Conservation (phyloP, 2,888 invertebrate genomes). For the Philaethria dido region DNA sequence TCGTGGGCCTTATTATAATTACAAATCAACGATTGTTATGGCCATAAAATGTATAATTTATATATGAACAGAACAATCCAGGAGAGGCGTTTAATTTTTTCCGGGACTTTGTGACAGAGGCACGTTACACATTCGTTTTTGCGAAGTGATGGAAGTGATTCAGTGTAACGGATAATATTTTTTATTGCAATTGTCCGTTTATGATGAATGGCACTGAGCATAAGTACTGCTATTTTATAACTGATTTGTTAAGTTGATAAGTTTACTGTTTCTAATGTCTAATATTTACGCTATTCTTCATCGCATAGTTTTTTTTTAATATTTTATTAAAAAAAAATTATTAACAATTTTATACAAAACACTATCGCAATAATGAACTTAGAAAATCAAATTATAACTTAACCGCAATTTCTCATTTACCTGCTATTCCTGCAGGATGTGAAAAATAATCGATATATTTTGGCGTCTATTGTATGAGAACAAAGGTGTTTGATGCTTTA, state of each 20-base stretch:
- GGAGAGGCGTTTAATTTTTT: constrained; percentile 62
- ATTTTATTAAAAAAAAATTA: no score
- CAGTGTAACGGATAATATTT: constrained; percentile 58
- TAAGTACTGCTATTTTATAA: constrained; percentile 42
- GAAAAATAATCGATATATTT: constrained; percentile 80
- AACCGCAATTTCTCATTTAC: constrained; percentile 48
- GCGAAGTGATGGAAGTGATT: constrained; percentile 55
- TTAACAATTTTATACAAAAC: not conserved
- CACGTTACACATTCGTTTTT: constrained; percentile 69
- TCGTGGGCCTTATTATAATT: constrained; percentile 78
- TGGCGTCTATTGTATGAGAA: constrained; percentile 77
- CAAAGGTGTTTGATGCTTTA: constrained; percentile 78
- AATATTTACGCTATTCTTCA: constrained; percentile 13
- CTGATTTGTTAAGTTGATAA: constrained; percentile 45
- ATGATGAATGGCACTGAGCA: constrained; percentile 52
- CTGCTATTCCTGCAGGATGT: constrained; percentile 65
- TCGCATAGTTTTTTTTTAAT: not conserved
- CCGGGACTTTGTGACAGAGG: constrained; percentile 53
- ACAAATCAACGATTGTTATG: constrained; percentile 81
- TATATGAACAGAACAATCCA: constrained; percentile 67
- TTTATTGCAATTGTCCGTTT: constrained; percentile 49
- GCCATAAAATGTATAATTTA: constrained; percentile 79
- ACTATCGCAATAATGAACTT: not conserved
- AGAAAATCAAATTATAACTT: not conserved
- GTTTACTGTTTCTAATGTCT: constrained; percentile 15